These are phyloP conservation scores for Mormyrus hasselquistii DNA, from an alignment of 2,797 vertebrate species.

Conservation along the genomic window DNA sequence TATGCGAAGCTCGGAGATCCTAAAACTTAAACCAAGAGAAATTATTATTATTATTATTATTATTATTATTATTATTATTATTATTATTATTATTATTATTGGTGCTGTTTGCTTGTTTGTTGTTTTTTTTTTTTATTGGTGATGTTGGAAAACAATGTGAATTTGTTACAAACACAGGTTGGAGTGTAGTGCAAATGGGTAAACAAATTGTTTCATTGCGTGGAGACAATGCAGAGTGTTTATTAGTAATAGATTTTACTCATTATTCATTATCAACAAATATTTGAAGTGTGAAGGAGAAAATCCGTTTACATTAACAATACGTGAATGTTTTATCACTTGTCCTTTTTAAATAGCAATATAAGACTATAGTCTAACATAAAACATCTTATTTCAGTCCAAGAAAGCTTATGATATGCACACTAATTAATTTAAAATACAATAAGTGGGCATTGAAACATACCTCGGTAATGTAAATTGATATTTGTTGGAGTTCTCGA, in stretches of 20 bases:
- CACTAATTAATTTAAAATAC: background rate
- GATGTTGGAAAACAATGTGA: background rate
- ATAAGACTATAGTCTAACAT: background rate
- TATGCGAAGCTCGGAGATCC: background rate
- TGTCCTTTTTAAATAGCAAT: background rate
- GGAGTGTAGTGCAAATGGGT: background rate
- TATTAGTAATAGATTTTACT: background rate
- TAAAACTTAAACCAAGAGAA: background rate
- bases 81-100: background rate
- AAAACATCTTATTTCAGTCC: background rate
- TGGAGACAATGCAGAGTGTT: background rate
- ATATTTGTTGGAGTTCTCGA: background rate
- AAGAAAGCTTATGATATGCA: background rate
- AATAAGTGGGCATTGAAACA: background rate
- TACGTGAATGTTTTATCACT: background rate
- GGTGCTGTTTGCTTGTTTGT: background rate
- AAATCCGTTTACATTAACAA: background rate
- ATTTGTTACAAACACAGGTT: background rate
- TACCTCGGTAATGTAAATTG: background rate
- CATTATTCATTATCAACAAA: background rate
- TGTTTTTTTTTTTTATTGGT: background rate
- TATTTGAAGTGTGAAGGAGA: background rate
- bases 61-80: background rate
- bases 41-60: background rate
- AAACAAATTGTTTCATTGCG: background rate